These are phyloP conservation scores for Crocuta crocuta DNA, from an alignment of 2,113 vertebrate species.

Conservation along the genomic window DNA sequence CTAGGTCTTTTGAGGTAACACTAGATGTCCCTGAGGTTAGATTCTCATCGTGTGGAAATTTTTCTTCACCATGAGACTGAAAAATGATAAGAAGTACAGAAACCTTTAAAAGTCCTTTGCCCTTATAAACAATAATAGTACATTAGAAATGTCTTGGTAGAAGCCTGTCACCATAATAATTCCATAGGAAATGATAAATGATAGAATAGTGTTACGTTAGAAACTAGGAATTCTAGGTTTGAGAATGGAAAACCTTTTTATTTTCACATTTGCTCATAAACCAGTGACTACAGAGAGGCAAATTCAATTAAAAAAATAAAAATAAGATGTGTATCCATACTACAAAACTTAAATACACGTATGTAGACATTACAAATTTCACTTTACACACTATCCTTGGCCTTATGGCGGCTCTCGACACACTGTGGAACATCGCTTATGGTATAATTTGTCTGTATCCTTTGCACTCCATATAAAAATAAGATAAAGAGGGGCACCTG, in stretches of 20 bases:
- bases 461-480: neutral
- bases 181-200: constrained; percentile 45
- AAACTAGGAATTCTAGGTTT: constrained; percentile 6
- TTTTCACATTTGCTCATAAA: neutral
- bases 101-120: constrained; percentile 69
- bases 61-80: constrained; percentile 63
- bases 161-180: constrained; percentile 46
- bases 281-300: neutral
- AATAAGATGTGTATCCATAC: neutral
- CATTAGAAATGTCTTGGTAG: constrained; percentile 54
- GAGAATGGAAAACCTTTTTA: constrained; percentile 10
- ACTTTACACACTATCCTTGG: neutral
- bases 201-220: neutral
- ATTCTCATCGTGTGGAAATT: constrained; percentile 47
- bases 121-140: constrained; percentile 55
- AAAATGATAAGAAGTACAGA: constrained; percentile 65
- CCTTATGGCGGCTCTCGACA: neutral
- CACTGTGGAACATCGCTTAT: neutral
- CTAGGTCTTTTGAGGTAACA: constrained; percentile 51
- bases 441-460: neutral
- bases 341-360: neutral
- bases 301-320: neutral
- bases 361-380: neutral
- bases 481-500: neutral
- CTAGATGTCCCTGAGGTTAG: constrained; percentile 60